Evolutionary conservation across 2,797 vertebrate genomes (phyloP), one percentile per base, ranked within the genome.

Genomic region (Mormyrus proboscirostris): DNA sequence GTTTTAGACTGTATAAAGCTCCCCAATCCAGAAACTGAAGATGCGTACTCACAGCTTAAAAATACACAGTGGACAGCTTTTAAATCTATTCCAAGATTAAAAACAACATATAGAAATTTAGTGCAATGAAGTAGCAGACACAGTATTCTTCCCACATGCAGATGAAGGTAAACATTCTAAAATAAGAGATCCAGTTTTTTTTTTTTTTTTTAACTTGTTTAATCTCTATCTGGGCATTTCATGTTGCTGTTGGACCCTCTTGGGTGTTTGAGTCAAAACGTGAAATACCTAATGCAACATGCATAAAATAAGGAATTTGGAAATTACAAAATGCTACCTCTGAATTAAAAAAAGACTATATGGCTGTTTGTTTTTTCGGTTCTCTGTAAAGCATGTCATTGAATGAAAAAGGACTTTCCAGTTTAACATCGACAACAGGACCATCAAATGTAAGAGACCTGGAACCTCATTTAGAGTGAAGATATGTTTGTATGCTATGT

Each of bases 351-450:
- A 84, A 59, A 29, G 51, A 33, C 19, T 86, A 38, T 25, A 55
- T 2, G 55, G 51, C 82, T 84, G 33, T 33, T 86, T 55, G 29
- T 41, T 55, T 87, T 8, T 86, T 57, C 2, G n/a, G 16, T 57
- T 38, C 14, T 87, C 29, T 59, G 29, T 55, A n/a, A 16, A 49
- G 82, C 44, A 10, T 84, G n/a, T 22, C 82, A 50, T 84, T 22
- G 19, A 25, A 84, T 51, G 47, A 84, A 84, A 84, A 84, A 84
- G n/a, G 82, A 44, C 82, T 84, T 84, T 84, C 22, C 82, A 84
- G 47, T 50, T 10, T 51, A n/a, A 84, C 44, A 84, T 84, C n/a
- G 19, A 84, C 82, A 51, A 79, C 6, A n/a, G 38, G 73, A 44
- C 16, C 73, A 41, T 79, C 4, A 79, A 79, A 79, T 44, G 38